Evolutionary conservation across 2,113 vertebrate genomes (phyloP), one percentile per base, ranked within the genome.

Genomic region (Promerops cafer): DNA sequence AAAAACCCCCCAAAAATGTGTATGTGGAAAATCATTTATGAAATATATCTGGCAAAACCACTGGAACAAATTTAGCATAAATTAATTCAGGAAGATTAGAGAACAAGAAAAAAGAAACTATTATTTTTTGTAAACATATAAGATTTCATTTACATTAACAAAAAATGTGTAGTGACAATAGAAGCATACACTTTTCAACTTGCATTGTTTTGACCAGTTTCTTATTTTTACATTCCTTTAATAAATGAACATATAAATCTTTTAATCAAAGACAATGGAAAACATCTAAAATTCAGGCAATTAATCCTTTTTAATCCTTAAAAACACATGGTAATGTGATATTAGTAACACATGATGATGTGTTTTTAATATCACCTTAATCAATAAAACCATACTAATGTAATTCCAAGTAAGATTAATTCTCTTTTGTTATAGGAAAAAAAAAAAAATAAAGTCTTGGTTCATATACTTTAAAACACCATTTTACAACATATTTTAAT

Each of bases 1-100:
- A n/a, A n/a, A n/a, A n/a, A n/a, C n/a, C n/a, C n/a, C n/a, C n/a
- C n/a, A n/a, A 82, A 52, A 91, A 78, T 86, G 30, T 24, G 3
- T 57, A 40, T 88, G 70, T 90, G 70, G 56, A 95, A 89, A 94
- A 94, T 52, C 5, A 89, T 57, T 90, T 96, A 90, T 45, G 27
- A 97, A 83, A 68, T 54, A 60, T 53, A n/a, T 50, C 90, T 92
- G 74, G 30, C 40, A 93, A 39, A 84, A 27, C 35, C 86, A 89
- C 4, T 4, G 65, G 12, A 93, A 92, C 3, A 89, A 77, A 37
- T 63, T 83, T 84, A 87, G n/a, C 49, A 74, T 83, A 87, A 45
- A 81, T 37, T 4, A 80, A 80, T 71, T 89, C 53, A 96, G 63
- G 70, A 95, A 96, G 61, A 74, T 61, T 19, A 93, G 88, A 94